Conservation (phyloP, 2,797 vertebrate genomes). For the Champsocephalus gunnari region DNA sequence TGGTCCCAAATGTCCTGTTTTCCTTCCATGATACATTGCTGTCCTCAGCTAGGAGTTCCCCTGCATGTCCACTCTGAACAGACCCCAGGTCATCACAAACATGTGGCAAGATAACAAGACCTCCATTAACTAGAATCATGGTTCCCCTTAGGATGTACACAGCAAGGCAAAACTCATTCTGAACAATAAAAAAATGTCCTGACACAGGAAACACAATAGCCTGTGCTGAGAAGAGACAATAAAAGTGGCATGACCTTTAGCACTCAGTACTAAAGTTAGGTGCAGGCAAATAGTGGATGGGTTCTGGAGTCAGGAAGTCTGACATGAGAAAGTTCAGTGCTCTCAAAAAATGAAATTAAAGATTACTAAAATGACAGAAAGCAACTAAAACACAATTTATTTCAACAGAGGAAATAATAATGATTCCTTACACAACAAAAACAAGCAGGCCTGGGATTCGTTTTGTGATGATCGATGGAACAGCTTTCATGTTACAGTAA, state of each 20-base stretch:
- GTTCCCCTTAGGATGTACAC: slow-evolving; percentile 48
- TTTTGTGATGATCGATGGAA: slow-evolving; percentile 17
- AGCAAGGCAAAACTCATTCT: slow-evolving; percentile 27
- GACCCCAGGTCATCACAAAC: slow-evolving; percentile 57
- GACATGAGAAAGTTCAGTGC: slow-evolving; percentile 56
- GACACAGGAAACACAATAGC: slow-evolving; percentile 64
- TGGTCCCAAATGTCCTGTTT: slow-evolving; percentile 56
- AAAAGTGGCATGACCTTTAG: slow-evolving; percentile 65
- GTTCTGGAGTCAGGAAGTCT: slow-evolving; percentile 50
- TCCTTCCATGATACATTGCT: slow-evolving; percentile 20
- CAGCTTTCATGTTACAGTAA: slow-evolving; percentile 23
- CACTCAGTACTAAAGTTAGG: slow-evolving; percentile 54
- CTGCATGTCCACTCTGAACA: slow-evolving; percentile 31
- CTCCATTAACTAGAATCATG: slow-evolving; percentile 56
- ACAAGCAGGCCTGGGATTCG: slow-evolving; percentile 16
- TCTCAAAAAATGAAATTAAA: slow-evolving; percentile 48
- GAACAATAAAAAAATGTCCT: slow-evolving; percentile 58
- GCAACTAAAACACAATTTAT: slow-evolving; percentile 40
- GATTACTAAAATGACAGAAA: slow-evolving; percentile 37
- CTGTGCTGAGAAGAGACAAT: slow-evolving; percentile 62
- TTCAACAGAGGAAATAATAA: slow-evolving; percentile 43
- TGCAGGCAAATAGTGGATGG: slow-evolving; percentile 19
- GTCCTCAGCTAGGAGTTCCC: slow-evolving; percentile 50
- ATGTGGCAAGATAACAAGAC: slow-evolving; percentile 69
- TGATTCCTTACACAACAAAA: slow-evolving; percentile 39